Conservation (phyloP, 2,888 invertebrate genomes). For the Sympetrum striolatum region DNA sequence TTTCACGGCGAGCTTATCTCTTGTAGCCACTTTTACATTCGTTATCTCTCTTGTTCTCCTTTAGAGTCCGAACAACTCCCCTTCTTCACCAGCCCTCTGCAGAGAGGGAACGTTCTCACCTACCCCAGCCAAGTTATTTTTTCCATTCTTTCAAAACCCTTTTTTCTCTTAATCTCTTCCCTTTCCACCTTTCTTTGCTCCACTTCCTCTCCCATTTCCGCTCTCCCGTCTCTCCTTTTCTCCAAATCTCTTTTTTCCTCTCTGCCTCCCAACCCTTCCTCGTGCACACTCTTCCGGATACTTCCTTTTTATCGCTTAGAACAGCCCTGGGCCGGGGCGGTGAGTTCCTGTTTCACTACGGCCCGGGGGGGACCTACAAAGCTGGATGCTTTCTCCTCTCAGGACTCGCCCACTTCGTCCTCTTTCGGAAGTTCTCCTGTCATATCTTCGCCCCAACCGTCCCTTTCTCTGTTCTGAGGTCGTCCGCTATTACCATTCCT, state of each 20-base stretch:
- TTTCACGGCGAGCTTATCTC: background rate
- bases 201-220: background rate
- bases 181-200: background rate
- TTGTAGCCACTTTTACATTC: background rate
- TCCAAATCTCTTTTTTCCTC: background rate
- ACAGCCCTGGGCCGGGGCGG: background rate
- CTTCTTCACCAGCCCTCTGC: background rate
- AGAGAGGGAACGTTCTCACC: background rate
- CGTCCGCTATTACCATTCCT: too few species aligned
- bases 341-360: background rate
- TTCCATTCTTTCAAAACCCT: background rate
- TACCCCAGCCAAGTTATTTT: background rate
- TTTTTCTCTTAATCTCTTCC: background rate
- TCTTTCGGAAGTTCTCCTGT: background rate
- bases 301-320: background rate
- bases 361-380: background rate
- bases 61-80: background rate
- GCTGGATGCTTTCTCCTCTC: background rate
- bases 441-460: background rate
- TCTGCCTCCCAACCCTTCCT: background rate
- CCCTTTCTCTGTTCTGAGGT: too few species aligned
- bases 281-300: background rate
- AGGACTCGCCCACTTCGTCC: background rate
- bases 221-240: background rate
- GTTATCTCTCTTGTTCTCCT: background rate